Base-by-base conservation (phyloP, 2,113 vertebrate species). In the Tachuris rubrigastra region DNA sequence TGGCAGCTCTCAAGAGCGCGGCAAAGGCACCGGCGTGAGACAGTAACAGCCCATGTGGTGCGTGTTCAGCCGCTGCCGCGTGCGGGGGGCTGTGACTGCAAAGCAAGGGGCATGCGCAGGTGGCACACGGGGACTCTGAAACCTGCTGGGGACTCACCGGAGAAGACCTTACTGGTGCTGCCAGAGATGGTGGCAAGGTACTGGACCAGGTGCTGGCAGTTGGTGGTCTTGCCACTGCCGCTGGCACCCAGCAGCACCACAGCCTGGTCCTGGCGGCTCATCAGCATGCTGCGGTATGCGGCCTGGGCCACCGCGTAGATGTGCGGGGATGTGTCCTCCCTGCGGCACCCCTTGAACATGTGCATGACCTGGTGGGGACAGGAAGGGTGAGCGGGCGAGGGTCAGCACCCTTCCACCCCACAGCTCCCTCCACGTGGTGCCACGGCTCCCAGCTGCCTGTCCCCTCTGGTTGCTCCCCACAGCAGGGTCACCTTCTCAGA, bases 301-400 rank as follows among this genome's bases (percentile, higher is more conserved):
- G 98, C 98, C 94, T 99, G 99, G 14, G 99, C 99, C 96, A 99
- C 98, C 0, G 98, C 98, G 5, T 99, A 99, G 94, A 99, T 98
- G 93, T 99, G 99, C 11, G 99, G 99, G 18, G 99, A 99, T 3
- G 97, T 97, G 97, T 99, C 99, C 82, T 99, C 99, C 21, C 99
- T 97, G 52, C 99, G 98, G 85, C 99, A 99, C 39, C 99, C 99
- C 96, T 99, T 99, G 97, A 99, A 99, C 99, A 99, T 99, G 98
- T 99, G 99, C 99, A 99, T 99, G 93, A 99, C 99, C 99, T 99
- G 95, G 47, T 0, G 16, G 24, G 52, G 46, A 63, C 18, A 6
- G 28, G 15, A 24, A 28, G 24, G 35, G 37, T 6, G 18, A 50
- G 15, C 3, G 0, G 87, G 44, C 0, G 1, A 27, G 25, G 24